A percentile compares a stretch with the other conserved stretches of the same genome.
These are phyloP conservation scores for Papilio demoleus DNA, from an alignment of 2,888 invertebrate species.

Conservation along the genomic window DNA sequence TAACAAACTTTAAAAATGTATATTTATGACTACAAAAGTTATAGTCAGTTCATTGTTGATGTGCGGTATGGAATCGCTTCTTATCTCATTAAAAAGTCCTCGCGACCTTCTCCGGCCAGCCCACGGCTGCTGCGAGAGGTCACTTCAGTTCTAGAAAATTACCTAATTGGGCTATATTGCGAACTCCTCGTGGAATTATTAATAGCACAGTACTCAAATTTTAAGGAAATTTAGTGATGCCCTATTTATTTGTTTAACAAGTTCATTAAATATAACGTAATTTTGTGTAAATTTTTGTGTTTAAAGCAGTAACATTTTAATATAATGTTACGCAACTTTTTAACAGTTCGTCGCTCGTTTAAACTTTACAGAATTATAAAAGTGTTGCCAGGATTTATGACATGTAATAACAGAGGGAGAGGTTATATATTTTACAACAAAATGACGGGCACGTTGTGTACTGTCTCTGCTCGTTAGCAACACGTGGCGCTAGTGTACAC, in stretches of 20 bases:
- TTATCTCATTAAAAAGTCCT: slow-evolving; percentile 24
- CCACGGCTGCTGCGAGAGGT: slow-evolving; percentile 18
- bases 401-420: neutral
- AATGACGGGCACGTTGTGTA: neutral
- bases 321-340: neutral
- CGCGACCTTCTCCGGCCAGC: slow-evolving; percentile 20
- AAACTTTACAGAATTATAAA: neutral
- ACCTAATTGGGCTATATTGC: slow-evolving; percentile 24
- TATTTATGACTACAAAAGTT: no score
- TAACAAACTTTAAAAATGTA: no score
- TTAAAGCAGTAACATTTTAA: no score
- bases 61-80: no score
- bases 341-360: neutral
- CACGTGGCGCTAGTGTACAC: slow-evolving; percentile 17
- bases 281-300: no score
- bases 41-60: no score
- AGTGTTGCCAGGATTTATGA: neutral
- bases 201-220: neutral
- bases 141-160: slow-evolving; percentile 24
- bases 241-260: no score
- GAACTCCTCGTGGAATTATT: neutral
- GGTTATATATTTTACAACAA: slow-evolving; percentile 8
- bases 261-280: no score
- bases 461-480: slow-evolving; percentile 4
- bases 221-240: no score